phyloP scores from a whole-genome alignment of 2,113 vertebrate genomes.

The Arothron firmamentum region DNA sequence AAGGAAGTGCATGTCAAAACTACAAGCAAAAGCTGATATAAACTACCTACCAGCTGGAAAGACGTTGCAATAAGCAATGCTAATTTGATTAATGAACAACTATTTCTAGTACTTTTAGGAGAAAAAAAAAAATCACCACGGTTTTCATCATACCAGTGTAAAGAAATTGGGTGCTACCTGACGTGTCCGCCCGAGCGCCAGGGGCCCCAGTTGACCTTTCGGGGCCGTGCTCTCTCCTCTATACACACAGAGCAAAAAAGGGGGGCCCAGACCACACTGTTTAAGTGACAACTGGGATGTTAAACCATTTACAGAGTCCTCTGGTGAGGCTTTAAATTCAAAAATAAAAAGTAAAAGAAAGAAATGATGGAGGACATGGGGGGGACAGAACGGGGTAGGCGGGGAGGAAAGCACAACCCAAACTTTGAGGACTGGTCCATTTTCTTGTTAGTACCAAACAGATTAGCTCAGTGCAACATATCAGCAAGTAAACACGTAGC shows the following conservation, averaged over 20 bases:
- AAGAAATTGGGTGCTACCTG: slow-evolving; percentile 79
- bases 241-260: slow-evolving; percentile 76
- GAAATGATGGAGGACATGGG: slow-evolving; percentile 46
- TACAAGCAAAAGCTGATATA: slow-evolving; percentile 42
- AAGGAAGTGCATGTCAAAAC: slow-evolving; percentile 46
- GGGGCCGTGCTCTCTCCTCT: slow-evolving; percentile 76
- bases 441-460: slow-evolving; percentile 12
- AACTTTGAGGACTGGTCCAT: slow-evolving; percentile 71
- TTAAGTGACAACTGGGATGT: slow-evolving; percentile 78
- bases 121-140: slow-evolving; percentile 58
- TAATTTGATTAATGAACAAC: slow-evolving; percentile 53
- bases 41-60: slow-evolving; percentile 63
- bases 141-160: slow-evolving; percentile 77
- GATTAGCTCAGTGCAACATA: neutral
- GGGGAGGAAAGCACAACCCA: slow-evolving; percentile 77
- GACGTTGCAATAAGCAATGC: slow-evolving; percentile 55
- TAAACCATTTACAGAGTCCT: slow-evolving; percentile 71
- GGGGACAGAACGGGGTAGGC: slow-evolving; percentile 12
- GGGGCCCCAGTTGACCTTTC: slow-evolving; percentile 76
- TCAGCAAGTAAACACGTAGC: neutral
- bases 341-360: slow-evolving; percentile 23
- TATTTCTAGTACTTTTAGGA: slow-evolving; percentile 28
- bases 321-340: slow-evolving; percentile 65
- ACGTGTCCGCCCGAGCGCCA: slow-evolving; percentile 68
- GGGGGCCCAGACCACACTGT: slow-evolving; percentile 69